These are phyloP conservation scores for Lithophane socia DNA, from an alignment of 2,888 invertebrate genomes.

Conservation along the genomic window DNA sequence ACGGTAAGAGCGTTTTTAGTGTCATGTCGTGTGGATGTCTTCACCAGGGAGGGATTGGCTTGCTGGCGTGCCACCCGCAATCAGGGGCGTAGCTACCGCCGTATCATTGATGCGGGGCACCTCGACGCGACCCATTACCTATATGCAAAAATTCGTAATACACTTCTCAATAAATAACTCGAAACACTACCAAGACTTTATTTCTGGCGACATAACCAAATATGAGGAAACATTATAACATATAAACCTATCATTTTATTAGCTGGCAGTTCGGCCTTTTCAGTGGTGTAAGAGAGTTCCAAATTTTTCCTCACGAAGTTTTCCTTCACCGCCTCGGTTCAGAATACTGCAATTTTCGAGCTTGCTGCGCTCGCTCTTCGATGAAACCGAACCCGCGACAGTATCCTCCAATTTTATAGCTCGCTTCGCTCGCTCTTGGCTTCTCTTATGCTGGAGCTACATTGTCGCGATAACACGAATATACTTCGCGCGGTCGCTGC, in stretches of 20 bases:
- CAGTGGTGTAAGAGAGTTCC: too few relatives aligned
- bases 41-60: background rate
- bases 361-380: background rate
- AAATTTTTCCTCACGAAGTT: too few relatives aligned
- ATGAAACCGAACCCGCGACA: background rate
- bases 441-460: background rate
- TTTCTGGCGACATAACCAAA: too few relatives aligned
- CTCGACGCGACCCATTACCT: background rate
- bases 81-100: background rate
- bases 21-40: background rate
- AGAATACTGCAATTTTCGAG: background rate
- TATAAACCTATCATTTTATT: too few relatives aligned
- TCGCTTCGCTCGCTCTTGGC: background rate
- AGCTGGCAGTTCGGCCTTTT: too few relatives aligned
- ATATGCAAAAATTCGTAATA: background rate
- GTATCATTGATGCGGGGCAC: background rate
- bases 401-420: background rate
- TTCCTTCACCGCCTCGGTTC: background rate
- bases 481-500: too few relatives aligned
- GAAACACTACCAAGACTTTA: too few relatives aligned
- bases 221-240: too few relatives aligned
- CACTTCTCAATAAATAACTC: too few relatives aligned
- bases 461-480: too few relatives aligned
- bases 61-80: background rate
- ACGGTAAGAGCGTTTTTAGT: background rate